Evolutionary conservation across 2,797 vertebrate species (phyloP).

Genomic region (Poeciliopsis gracilis): DNA sequence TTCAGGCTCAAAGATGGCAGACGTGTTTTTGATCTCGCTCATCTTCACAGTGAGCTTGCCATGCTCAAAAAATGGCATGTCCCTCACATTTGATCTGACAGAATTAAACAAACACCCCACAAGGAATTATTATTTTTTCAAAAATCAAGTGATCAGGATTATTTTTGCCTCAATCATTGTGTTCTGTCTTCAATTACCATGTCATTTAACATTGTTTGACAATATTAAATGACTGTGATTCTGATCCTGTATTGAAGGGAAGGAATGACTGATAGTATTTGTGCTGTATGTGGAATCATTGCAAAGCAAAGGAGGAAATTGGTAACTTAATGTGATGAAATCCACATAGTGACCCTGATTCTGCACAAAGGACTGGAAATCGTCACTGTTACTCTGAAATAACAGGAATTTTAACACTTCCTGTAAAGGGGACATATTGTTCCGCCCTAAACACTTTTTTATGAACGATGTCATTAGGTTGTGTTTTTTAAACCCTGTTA

Average conservation of each 20-base stretch:
- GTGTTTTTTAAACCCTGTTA: background rate
- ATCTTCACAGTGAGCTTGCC: slow-evolving; percentile 62
- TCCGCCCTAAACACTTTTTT: background rate
- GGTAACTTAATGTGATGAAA: background rate
- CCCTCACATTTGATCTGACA: slow-evolving; percentile 64
- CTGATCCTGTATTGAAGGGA: slow-evolving; percentile 13
- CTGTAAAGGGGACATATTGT: background rate
- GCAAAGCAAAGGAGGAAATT: background rate
- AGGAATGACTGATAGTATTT: background rate
- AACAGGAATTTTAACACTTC: background rate
- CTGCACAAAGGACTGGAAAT: background rate
- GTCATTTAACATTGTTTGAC: slow-evolving; percentile 9
- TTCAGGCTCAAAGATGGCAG: slow-evolving; percentile 53
- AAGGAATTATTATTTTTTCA: slow-evolving; percentile 46
- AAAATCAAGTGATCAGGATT: slow-evolving; percentile 23
- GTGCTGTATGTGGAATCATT: background rate
- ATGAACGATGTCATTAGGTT: background rate
- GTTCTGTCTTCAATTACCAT: slow-evolving; percentile 11
- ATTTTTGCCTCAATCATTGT: slow-evolving; percentile 40
- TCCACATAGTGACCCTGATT: background rate
- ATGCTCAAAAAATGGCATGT: slow-evolving; percentile 70
- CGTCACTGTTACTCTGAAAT: background rate
- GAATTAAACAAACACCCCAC: slow-evolving; percentile 65
- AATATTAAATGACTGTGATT: slow-evolving; percentile 11
- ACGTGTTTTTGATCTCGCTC: slow-evolving; percentile 69